Conservation (phyloP, 2,113 vertebrate genomes). For the Pardalotus punctatus region DNA sequence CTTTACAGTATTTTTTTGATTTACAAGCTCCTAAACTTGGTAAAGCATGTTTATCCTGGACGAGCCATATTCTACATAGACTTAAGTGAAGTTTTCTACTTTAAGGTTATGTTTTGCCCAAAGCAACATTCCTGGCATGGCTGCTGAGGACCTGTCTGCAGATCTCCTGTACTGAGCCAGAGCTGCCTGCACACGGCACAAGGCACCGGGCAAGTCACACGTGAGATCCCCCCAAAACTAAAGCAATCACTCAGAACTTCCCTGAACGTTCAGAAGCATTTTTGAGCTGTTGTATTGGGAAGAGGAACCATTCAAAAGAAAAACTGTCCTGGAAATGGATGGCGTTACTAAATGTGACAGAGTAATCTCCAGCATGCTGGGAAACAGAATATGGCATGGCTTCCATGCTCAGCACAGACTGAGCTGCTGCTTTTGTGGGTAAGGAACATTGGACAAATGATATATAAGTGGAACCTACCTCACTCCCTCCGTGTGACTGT, state of each 20-base stretch:
- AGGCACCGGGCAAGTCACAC: rapidly evolving
- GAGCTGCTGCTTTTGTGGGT: not conserved
- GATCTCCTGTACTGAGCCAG: not conserved
- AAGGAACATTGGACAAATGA: not conserved
- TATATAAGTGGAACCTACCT: rapidly evolving
- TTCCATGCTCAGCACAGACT: not conserved
- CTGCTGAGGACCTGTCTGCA: not conserved
- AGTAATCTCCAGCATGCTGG: rapidly evolving
- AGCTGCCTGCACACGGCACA: not conserved
- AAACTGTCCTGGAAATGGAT: not conserved
- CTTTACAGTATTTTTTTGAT: no score
- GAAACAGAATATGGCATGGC: not conserved
- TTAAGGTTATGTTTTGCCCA: not conserved
- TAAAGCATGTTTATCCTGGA: not conserved
- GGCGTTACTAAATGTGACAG: not conserved
- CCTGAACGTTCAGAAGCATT: not conserved
- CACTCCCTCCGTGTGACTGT: rapidly evolving
- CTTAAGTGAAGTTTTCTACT: not conserved
- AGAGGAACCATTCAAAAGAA: not conserved
- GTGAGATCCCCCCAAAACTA: not conserved
- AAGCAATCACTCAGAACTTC: not conserved
- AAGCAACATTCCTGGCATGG: constrained; percentile 46
- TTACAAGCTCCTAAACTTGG: not conserved
- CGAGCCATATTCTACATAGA: not conserved
- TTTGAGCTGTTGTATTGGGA: not conserved